Base-by-base conservation (phyloP, 1,140 invertebrate species). In the Lineus longissimus region DNA sequence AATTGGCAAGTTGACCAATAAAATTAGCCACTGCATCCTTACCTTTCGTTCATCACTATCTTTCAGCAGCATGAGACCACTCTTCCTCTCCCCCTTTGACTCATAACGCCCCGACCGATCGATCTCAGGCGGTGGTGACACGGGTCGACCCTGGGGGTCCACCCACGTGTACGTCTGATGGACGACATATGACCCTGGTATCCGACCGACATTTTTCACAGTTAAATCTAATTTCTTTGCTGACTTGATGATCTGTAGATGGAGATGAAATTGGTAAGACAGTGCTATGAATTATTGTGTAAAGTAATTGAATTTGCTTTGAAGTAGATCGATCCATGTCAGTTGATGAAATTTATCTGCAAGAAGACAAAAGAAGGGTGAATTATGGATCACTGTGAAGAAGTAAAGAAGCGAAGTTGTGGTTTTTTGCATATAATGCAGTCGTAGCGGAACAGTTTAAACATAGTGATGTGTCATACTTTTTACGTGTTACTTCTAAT, bases 161-260 rank as follows among this genome's bases (percentile, higher is more conserved):
- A 94, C 93, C 93, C 93, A 95, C 19, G 90, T 91, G 82, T 93
- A 95, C 29, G 69, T 40, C 68, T 93, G 90, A 40, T 90, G 86
- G 43, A 88, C 84, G 25, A 85, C 82, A 69, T 85, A 87, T 11
- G 85, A 86, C 82, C 76, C 85, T 69, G 69, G 74, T 23, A 84
- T 83, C 85, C 83, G 73, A 41, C 93, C 91, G 85, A 95, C 92
- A 19, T 92, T 94, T 55, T 91, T 86, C 63, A 95, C 90, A 55
- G 91, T 91, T 88, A 95, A 91, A 73, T 90, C 91, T 67, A 95
- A 82, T 70, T 89, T 89, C 67, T 89, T 86, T 79, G 89, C 92
- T 41, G 91, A 91, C 82, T 92, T 92, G 72, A 93, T 86, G 87
- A 94, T 92, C 92, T 93, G 85, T 87, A 23, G 89, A 41, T n/a